phyloP scores from a whole-genome alignment of 1,140 invertebrate genomes.

The Lordiphosa collinella region DNA sequence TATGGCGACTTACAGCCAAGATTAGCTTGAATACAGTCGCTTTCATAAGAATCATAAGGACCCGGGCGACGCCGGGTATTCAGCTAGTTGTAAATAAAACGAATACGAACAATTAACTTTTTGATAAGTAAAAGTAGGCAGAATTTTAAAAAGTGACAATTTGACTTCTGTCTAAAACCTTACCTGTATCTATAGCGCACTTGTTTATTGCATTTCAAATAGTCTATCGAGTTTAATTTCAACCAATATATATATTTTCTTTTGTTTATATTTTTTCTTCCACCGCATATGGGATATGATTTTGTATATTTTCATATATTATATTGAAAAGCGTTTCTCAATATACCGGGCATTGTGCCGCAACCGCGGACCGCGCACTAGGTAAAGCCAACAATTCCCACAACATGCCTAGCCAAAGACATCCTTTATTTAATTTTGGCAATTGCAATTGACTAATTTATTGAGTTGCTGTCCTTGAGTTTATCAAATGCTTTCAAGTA shows the following conservation, averaged over 20 bases:
- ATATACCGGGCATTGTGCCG: constrained; percentile 77
- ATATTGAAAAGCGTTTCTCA: constrained; percentile 73
- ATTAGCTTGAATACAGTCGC: no score
- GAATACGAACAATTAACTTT: no score
- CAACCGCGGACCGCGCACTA: constrained; percentile 71
- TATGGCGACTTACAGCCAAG: no score
- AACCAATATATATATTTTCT: constrained; percentile 16
- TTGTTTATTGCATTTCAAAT: no score
- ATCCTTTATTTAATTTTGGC: constrained; percentile 13
- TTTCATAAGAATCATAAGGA: no score
- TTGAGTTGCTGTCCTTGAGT: constrained; percentile 31
- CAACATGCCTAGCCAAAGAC: constrained; percentile 5
- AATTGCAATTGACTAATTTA: constrained; percentile 44
- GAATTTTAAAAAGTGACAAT: no score
- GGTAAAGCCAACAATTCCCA: constrained; percentile 56
- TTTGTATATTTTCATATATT: constrained; percentile 25
- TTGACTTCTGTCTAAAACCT: no score
- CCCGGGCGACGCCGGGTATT: no score
- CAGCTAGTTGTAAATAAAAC: no score
- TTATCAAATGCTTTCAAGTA: constrained; percentile 40
- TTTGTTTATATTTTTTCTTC: constrained; percentile 37
- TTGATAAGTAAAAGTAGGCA: no score
- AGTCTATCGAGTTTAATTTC: constrained; percentile 14
- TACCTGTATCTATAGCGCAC: no score
- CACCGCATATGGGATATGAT: constrained; percentile 38